phyloP scores from a whole-genome alignment of 2,888 invertebrate species.

The Lissocephala sabroskyi region DNA sequence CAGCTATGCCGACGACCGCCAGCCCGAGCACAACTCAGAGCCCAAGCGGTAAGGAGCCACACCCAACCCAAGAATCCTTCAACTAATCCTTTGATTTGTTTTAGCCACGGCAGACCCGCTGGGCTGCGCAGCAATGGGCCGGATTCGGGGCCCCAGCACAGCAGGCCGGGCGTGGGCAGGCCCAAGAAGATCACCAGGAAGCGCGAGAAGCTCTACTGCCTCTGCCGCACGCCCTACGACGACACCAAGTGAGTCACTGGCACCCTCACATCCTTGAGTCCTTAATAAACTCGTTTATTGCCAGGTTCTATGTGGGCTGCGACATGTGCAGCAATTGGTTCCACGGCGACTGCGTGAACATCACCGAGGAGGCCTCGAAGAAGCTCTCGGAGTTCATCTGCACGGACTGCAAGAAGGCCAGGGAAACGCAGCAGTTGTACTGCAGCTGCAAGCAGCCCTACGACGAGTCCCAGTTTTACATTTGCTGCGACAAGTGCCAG shows the following conservation, averaged over 20 bases:
- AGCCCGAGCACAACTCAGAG: conserved; percentile 35
- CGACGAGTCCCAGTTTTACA: conserved; percentile 98
- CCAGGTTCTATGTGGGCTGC: conserved; percentile 96
- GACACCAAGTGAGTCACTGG: conserved; percentile 82
- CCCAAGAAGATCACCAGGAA: conserved; percentile 71
- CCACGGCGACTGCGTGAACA: conserved; percentile 96
- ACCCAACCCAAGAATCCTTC: not conserved
- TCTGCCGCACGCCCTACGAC: conserved; percentile 95
- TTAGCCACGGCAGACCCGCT: conserved; percentile 3
- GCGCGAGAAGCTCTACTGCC: conserved; percentile 89
- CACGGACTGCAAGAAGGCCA: conserved; percentile 87
- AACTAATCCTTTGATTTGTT: not conserved
- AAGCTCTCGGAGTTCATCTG: conserved; percentile 92
- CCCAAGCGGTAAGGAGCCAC: conserved; percentile 28
- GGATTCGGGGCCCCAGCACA: no score
- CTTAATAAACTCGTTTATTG: no score
- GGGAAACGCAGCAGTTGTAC: conserved; percentile 92
- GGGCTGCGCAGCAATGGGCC: conserved; percentile 18
- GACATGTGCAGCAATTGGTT: conserved; percentile 99
- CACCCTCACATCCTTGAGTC: not conserved
- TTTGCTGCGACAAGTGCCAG: conserved; percentile 98
- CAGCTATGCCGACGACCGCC: conserved; percentile 24
- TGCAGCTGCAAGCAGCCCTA: conserved; percentile 97
- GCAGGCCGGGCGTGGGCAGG: conserved; percentile 29
- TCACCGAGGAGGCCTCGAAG: conserved; percentile 93